These are phyloP conservation scores for Sphenodon punctatus DNA, from an alignment of 2,797 vertebrate genomes.

Conservation along the genomic window DNA sequence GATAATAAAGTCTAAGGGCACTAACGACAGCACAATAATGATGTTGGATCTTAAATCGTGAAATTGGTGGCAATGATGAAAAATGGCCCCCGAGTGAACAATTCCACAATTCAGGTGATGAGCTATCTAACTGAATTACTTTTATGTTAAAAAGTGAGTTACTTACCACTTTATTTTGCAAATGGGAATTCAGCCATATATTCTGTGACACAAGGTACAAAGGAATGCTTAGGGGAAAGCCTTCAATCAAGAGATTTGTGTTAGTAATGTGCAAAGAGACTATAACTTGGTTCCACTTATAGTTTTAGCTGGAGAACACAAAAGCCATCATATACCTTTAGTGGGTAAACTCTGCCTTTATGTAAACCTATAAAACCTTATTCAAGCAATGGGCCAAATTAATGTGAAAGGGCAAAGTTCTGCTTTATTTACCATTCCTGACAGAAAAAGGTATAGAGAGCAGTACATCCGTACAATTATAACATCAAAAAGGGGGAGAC, in stretches of 20 bases:
- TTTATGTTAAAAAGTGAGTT: slow-evolving; percentile 1
- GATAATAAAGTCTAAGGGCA: slow-evolving; percentile 12
- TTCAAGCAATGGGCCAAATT: too few species aligned
- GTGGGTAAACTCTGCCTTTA: background rate
- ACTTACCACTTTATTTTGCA: slow-evolving; percentile 20
- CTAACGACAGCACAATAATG: slow-evolving; percentile 3
- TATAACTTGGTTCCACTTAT: background rate
- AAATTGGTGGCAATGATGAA: background rate
- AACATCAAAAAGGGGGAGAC: too few species aligned
- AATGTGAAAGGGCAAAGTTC: background rate
- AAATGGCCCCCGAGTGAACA: slow-evolving; percentile 5
- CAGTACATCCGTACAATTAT: too few species aligned
- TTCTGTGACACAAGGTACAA: background rate
- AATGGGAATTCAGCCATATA: slow-evolving; percentile 13
- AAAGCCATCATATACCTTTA: background rate
- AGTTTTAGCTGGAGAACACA: background rate
- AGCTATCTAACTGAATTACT: slow-evolving; percentile 14
- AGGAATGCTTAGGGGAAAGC: background rate
- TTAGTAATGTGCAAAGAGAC: background rate
- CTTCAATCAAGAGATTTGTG: background rate
- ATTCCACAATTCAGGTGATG: slow-evolving; percentile 7
- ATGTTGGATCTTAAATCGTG: background rate
- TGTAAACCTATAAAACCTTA: too few species aligned
- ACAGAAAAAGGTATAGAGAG: too few species aligned
- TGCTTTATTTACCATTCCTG: too few species aligned